A percentile compares a stretch with the other conserved stretches of the same genome.
Evolutionary conservation across 2,797 vertebrate genomes (phyloP).

Genomic region (Antennarius maculatus): DNA sequence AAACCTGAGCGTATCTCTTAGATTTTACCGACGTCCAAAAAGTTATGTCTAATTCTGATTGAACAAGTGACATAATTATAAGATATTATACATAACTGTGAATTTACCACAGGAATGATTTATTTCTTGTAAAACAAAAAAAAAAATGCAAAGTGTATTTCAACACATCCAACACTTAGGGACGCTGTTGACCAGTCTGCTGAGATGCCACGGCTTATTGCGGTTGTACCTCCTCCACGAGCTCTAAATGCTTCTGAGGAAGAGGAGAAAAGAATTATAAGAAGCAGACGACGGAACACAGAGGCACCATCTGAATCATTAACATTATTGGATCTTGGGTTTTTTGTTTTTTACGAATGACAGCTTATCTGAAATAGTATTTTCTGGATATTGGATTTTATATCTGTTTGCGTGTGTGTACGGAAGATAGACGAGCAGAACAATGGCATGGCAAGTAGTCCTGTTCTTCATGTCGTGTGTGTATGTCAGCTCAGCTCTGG

Average conservation of each 20-base stretch:
- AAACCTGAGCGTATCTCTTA: background rate
- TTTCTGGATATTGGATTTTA: slow-evolving; percentile 1
- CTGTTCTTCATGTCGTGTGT: slow-evolving; percentile 75
- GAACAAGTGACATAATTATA: too few species aligned
- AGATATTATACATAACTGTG: too few species aligned
- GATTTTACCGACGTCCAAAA: background rate
- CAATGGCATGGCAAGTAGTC: slow-evolving; percentile 65
- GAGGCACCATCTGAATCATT: background rate
- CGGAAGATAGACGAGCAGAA: slow-evolving; percentile 18
- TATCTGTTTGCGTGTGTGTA: background rate
- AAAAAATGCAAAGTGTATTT: slow-evolving; percentile 6
- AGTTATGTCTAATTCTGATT: background rate
- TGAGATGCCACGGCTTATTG: slow-evolving; percentile 12
- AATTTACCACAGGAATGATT: background rate
- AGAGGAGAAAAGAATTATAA: background rate
- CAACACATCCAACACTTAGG: slow-evolving; percentile 38
- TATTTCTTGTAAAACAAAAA: too few species aligned
- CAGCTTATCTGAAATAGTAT: background rate
- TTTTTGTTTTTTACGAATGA: background rate
- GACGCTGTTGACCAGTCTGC: slow-evolving; percentile 58
- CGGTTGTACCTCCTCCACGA: slow-evolving; percentile 38
- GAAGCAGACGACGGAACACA: background rate
- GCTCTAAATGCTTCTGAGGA: background rate
- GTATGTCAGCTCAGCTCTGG: slow-evolving; percentile 39
- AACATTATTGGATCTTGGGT: background rate